These are phyloP conservation scores for Rhamphomyia laevipes DNA, from an alignment of 2,888 invertebrate genomes.

Conservation along the genomic window DNA sequence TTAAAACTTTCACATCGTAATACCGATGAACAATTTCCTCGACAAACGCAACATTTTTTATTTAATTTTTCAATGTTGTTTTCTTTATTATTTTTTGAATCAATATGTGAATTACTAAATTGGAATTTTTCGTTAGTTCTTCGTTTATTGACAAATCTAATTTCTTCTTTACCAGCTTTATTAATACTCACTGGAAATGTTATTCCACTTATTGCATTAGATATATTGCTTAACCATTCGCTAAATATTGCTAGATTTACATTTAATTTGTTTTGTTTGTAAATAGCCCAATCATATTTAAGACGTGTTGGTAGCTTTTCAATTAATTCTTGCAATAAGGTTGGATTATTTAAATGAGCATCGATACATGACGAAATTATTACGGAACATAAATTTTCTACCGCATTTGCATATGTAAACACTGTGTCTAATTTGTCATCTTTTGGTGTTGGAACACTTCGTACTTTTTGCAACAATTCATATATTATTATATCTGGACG, in stretches of 20 bases:
- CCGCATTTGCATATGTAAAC: not conserved
- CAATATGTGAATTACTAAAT: too few species aligned
- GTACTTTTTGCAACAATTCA: not conserved
- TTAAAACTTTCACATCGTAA: slow-evolving; percentile 2
- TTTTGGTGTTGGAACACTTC: not conserved
- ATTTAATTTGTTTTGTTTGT: slow-evolving; percentile 1
- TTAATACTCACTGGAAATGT: not conserved
- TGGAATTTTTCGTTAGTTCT: too few species aligned
- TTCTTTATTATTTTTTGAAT: too few species aligned
- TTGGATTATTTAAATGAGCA: not conserved
- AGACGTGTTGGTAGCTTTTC: not conserved
- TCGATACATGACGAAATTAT: not conserved
- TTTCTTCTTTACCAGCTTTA: too few species aligned
- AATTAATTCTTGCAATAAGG: not conserved
- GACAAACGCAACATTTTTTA: slow-evolving; percentile 4
- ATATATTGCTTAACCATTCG: slow-evolving; percentile 5
- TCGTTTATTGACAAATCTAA: too few species aligned
- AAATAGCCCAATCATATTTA: slow-evolving; percentile 7
- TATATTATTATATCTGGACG: not conserved
- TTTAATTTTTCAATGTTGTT: not conserved
- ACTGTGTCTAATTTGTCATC: not conserved
- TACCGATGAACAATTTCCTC: not conserved
- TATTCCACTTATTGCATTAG: slow-evolving; percentile 1
- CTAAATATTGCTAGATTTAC: slow-evolving; percentile 2
- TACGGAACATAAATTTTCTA: not conserved